These are phyloP conservation scores for Silvanus unidentatus DNA, from an alignment of 2,888 invertebrate species.

Conservation along the genomic window DNA sequence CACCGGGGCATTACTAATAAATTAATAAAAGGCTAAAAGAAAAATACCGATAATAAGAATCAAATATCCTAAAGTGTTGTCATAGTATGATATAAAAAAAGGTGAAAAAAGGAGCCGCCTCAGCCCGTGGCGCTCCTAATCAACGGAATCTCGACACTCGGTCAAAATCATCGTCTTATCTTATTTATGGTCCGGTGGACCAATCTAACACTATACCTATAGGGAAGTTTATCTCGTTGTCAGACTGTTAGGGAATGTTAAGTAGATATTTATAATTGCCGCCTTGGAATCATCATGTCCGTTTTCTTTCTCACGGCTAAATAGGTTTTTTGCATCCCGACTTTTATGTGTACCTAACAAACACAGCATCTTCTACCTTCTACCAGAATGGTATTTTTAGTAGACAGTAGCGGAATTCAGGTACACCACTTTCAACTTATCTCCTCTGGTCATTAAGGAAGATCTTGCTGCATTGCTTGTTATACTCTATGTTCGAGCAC, in stretches of 20 bases:
- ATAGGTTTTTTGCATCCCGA: conserved; percentile 24
- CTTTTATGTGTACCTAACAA: conserved; percentile 15
- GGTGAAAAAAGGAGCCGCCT: conserved; percentile 23
- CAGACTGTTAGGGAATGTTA: conserved; percentile 42
- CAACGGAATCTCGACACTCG: conserved; percentile 41
- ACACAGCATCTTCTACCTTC: conserved; percentile 19
- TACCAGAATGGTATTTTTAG: conserved; percentile 33
- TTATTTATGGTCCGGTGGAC: conserved; percentile 44
- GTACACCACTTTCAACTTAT: conserved; percentile 45
- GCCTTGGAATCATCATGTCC: conserved; percentile 34
- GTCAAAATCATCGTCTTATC: conserved; percentile 43
- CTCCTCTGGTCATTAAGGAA: conserved; percentile 41
- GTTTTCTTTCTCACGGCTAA: conserved; percentile 35
- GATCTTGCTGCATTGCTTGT: conserved; percentile 40
- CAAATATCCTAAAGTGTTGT: conserved; percentile 38
- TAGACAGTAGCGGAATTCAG: conserved; percentile 44
- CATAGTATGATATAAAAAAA: conserved; percentile 33
- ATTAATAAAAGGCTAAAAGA: conserved; percentile 29
- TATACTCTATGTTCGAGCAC: conserved; percentile 31
- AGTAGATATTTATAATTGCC: conserved; percentile 45
- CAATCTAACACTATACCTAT: conserved; percentile 37
- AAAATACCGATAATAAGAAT: conserved; percentile 34
- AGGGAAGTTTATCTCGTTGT: conserved; percentile 37
- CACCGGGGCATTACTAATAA: conserved; percentile 30
- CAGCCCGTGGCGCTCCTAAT: conserved; percentile 35